Percentiles rank a stretch among this genome's conserved stretches.
phyloP scores from a whole-genome alignment of 2,888 invertebrate genomes.

The Hirtodrosophila alboralis region DNA sequence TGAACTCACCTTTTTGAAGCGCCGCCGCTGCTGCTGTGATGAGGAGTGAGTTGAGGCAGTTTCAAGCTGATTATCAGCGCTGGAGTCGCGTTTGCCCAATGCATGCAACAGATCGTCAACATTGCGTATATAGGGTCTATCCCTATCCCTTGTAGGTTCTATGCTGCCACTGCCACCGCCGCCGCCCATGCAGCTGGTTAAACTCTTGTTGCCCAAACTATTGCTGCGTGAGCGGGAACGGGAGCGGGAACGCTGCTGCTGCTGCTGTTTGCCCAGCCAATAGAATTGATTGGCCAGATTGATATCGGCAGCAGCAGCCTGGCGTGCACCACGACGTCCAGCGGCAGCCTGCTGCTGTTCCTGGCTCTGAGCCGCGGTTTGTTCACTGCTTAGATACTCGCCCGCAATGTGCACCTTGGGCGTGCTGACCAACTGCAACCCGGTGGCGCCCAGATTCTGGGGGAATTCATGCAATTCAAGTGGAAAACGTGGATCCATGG shows the following conservation, averaged over 20 bases:
- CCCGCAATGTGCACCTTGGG: slow-evolving; percentile 83
- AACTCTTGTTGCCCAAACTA: slow-evolving; percentile 75
- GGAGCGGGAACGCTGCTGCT: slow-evolving; percentile 61
- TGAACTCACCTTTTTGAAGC: slow-evolving; percentile 80
- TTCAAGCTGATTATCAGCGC: slow-evolving; percentile 51
- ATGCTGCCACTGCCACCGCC: slow-evolving; percentile 21
- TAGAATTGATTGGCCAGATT: slow-evolving; percentile 82
- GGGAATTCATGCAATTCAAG: slow-evolving; percentile 83
- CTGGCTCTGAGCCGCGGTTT: slow-evolving; percentile 32
- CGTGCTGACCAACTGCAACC: slow-evolving; percentile 76
- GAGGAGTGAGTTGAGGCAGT: slow-evolving; percentile 73
- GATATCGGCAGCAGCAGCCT: slow-evolving; percentile 78
- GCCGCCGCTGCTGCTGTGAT: slow-evolving; percentile 75
- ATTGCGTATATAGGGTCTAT: slow-evolving; percentile 79
- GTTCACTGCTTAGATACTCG: slow-evolving; percentile 79
- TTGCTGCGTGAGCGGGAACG: slow-evolving; percentile 82
- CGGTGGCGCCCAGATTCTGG: slow-evolving; percentile 80
- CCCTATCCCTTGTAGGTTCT: slow-evolving; percentile 34
- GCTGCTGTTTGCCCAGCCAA: slow-evolving; percentile 82
- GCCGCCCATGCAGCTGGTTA: slow-evolving; percentile 59
- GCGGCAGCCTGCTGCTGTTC: slow-evolving; percentile 49
- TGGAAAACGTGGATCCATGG: slow-evolving; percentile 82
- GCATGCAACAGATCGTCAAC: slow-evolving; percentile 82
- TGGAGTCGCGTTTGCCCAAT: slow-evolving; percentile 67
- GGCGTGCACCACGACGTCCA: slow-evolving; percentile 70